Percentiles rank a stretch among this genome's conserved stretches.
phyloP scores from a whole-genome alignment of 2,113 vertebrate species.

The Rhabdomys dilectus region DNA sequence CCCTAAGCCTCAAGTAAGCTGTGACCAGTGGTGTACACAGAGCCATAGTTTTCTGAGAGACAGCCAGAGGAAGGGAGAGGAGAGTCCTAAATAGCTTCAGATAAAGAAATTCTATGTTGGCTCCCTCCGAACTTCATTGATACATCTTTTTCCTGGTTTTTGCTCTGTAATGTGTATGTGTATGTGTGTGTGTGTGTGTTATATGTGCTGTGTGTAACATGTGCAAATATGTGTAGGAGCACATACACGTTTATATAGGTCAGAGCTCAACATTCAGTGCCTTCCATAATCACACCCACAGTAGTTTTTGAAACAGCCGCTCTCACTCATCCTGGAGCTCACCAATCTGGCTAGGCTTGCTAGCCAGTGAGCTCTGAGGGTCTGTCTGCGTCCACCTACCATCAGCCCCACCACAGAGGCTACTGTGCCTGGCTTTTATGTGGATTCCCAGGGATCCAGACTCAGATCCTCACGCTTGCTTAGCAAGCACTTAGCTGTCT shows the following conservation, averaged over 20 bases:
- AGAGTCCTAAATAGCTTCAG: neutral
- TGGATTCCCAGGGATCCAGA: no score
- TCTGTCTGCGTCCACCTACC: neutral
- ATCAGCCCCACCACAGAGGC: neutral
- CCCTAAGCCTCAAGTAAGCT: neutral
- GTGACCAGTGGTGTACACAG: neutral
- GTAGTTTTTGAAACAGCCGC: neutral
- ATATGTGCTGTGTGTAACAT: neutral
- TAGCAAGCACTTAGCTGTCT: neutral
- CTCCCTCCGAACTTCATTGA: neutral
- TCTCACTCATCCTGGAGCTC: neutral
- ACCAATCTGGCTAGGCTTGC: neutral
- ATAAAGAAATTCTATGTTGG: neutral
- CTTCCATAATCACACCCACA: neutral
- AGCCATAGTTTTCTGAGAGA: neutral
- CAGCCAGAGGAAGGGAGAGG: neutral
- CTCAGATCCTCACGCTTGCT: neutral
- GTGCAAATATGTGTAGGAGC: neutral
- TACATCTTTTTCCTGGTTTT: neutral
- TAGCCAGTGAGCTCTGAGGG: neutral
- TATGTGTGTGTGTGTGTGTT: neutral
- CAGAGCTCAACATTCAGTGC: neutral
- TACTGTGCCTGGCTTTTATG: neutral
- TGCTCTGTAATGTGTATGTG: neutral
- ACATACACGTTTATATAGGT: neutral